Evolutionary conservation across 1,140 invertebrate genomes (phyloP).

Genomic region (Mycetomoellerius zeteki): DNA sequence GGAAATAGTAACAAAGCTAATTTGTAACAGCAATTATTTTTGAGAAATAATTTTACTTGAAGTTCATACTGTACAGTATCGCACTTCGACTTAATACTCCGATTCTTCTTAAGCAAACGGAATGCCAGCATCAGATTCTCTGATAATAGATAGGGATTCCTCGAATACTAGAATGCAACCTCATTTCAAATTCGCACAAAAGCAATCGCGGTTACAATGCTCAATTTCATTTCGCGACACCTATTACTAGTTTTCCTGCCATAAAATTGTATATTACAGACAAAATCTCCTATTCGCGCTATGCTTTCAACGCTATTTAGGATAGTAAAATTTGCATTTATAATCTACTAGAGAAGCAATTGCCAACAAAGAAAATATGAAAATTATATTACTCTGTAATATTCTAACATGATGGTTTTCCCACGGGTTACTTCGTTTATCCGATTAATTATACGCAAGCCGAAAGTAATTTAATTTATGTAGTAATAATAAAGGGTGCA

Average conservation of each 20-base stretch:
- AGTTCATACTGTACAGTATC: not conserved
- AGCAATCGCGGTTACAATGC: not conserved
- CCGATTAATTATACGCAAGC: constrained; percentile 42
- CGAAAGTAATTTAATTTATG: constrained; percentile 29
- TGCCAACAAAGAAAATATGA: constrained; percentile 29
- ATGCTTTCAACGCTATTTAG: not conserved
- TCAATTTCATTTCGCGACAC: constrained; percentile 19
- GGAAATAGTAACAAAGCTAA: not conserved
- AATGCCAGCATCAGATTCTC: not conserved
- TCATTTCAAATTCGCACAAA: constrained; percentile 29
- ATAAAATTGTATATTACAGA: constrained; percentile 32
- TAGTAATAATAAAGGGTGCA: not conserved
- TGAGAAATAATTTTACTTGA: not conserved
- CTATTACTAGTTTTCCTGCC: constrained; percentile 15
- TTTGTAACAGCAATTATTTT: constrained; percentile 4
- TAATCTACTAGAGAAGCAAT: not conserved
- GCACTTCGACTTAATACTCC: not conserved
- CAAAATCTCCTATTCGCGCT: not conserved
- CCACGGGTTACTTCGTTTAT: constrained; percentile 7
- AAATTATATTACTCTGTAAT: constrained; percentile 20
- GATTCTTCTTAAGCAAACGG: constrained; percentile 10
- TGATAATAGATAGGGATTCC: constrained; percentile 42
- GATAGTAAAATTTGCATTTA: constrained; percentile 49
- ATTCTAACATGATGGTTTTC: constrained; percentile 25
- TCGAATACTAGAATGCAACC: constrained; percentile 25